A percentile compares a stretch with the other conserved stretches of the same genome.
These are phyloP conservation scores for Heterotilapia buettikoferi DNA, from an alignment of 2,113 vertebrate species.

Conservation along the genomic window DNA sequence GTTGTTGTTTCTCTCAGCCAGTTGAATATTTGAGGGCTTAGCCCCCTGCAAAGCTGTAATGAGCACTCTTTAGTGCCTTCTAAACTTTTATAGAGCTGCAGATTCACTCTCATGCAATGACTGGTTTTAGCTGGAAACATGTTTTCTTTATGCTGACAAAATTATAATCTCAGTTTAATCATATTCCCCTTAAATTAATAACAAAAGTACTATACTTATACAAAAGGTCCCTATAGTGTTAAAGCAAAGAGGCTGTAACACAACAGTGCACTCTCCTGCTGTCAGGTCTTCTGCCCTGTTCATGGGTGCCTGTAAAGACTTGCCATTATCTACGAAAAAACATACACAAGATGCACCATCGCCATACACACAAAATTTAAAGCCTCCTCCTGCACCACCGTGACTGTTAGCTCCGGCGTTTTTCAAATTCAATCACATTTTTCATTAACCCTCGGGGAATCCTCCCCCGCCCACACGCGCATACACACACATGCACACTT, in stretches of 20 bases:
- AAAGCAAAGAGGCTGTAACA: background rate
- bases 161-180: background rate
- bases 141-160: background rate
- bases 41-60: background rate
- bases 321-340: background rate
- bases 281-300: background rate
- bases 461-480: background rate
- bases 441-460: constrained; percentile 28
- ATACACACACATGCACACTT: background rate
- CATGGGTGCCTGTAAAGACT: background rate
- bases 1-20: background rate
- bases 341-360: background rate
- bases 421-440: constrained; percentile 29
- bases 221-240: background rate
- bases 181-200: background rate
- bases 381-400: background rate
- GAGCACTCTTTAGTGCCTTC: background rate
- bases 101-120: background rate
- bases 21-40: background rate
- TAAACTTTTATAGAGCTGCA: background rate
- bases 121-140: background rate
- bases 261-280: background rate
- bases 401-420: background rate
- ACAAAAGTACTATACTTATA: rapidly evolving
- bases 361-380: background rate